phyloP scores from a whole-genome alignment of 1,140 invertebrate species.

The Aphis craccivora region DNA sequence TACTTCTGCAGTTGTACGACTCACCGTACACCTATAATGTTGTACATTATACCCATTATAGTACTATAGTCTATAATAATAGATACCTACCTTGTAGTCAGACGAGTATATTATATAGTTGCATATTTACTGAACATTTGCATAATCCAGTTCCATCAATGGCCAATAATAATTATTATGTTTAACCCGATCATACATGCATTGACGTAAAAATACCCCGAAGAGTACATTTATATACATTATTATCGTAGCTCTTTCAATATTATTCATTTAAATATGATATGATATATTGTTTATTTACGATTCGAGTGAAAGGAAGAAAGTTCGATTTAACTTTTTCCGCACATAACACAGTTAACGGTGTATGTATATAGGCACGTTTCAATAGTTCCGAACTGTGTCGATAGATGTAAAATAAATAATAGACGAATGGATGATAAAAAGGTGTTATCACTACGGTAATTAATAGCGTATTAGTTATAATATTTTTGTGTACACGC shows the following conservation, averaged over 20 bases:
- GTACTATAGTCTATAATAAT: no score
- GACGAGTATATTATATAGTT: background rate
- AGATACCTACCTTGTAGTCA: no score
- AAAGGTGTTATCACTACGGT: background rate
- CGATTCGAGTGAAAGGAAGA: background rate
- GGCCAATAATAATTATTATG: background rate
- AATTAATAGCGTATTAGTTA: background rate
- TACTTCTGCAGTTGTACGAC: no score
- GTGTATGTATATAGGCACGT: background rate
- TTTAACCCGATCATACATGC: background rate
- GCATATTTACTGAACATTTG: background rate
- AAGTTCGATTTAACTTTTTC: background rate
- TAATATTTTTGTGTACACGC: background rate
- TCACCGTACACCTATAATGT: no score
- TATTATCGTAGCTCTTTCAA: background rate
- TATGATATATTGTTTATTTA: background rate
- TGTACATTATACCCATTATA: no score
- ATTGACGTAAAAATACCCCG: background rate
- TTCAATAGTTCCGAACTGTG: background rate
- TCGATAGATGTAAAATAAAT: background rate
- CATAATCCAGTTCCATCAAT: background rate
- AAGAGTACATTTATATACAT: no score
- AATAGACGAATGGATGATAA: background rate
- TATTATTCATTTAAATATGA: background rate
- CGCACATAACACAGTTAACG: no score